Base-by-base conservation (phyloP, 2,113 vertebrate species). In the Pagrus major region DNA sequence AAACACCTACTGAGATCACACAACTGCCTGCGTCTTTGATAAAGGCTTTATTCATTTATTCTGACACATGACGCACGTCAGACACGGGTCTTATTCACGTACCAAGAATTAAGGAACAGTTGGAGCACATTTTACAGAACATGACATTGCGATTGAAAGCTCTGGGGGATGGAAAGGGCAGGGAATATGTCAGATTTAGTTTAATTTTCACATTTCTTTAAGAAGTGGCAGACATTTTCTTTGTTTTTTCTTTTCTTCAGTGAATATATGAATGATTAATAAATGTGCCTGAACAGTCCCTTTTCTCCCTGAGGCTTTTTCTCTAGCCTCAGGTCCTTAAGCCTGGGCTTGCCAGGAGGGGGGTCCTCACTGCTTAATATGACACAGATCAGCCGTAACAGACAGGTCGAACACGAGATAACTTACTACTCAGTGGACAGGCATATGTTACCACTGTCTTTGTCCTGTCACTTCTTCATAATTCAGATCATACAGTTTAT, bases 1-100 rank as follows among this genome's bases (percentile, higher is more conserved):
- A 76, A 78, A 83, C 78, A 58, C 81, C 70, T n/a, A 64, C 73
- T 63, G 86, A 86, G 78, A 86, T 93, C 80, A 85, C 51, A 81
- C 67, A 52, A 25, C 47, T 56, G 59, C 18, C 33, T 76, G 11
- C 10, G 9, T 56, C 66, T 73, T 63, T 67, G 16, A 51, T 70
- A 65, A 51, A 67, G 8, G 10, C 67, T 23, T 25, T 25, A 39
- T 68, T 83, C 12, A 80, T 76, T 71, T 21, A 60, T 46, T 59
- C 59, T 60, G 76, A 72, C 12, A 41, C 12, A 2, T 18, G 23
- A 70, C 21, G 47, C 27, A 21, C 14, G 10, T 77, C 49, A 71
- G 66, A 54, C 71, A 33, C 0, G 0, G 31, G n/a, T 56, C 35
- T 25, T 46, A 21, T 52, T 66, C 56, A 37, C 23, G 29, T 29